Evolutionary conservation across 2,797 vertebrate genomes (phyloP), one percentile per base, ranked within the genome.

Genomic region (Anas bernieri): DNA sequence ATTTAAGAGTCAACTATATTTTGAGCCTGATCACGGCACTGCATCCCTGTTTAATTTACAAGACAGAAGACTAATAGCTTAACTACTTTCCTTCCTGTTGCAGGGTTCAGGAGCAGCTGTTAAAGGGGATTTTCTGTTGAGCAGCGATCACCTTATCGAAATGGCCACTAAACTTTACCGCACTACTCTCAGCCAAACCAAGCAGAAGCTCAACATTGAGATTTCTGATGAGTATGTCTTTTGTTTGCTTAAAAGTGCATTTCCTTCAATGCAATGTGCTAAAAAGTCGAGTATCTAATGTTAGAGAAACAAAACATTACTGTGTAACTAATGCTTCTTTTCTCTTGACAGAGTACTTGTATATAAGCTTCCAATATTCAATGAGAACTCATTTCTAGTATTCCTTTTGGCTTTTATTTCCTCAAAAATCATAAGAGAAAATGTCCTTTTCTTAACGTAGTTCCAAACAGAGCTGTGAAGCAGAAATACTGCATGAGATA

Each of bases 61-160:
- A 55, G 68, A 26, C 12, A n/a, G 54, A 63, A 72, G 59, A 10
- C 37, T 31, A 9, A 52, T 52, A 28, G 25, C 50, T 28, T 52
- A 52, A 83, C 9, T 33, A 5, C 35, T 90, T 77, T 83, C 73
- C 12, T 93, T 90, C 77, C 84, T 87, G 15, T 93, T 90, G 26
- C 89, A 99, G 99, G 99, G 99, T 6, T 98, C 99, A 3, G 98
- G 98, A 79, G 99, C 99, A 31, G 99, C 99, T 48, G 97, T 98
- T 80, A 99, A 99, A 97, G 99, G 99, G 37, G 99, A 99, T 95
- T 99, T 99, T 96, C 97, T 99, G 88, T 98, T 99, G 92, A 99
- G 98, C 98, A 99, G 99, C 0, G 98, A 99, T 80, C 99, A 99
- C 89, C 98, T 99, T 91, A 99, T 99, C 77, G 99, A 99, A 97